Evolutionary conservation across 2,888 invertebrate species (phyloP).

Genomic region (Pseudoips prasinana): DNA sequence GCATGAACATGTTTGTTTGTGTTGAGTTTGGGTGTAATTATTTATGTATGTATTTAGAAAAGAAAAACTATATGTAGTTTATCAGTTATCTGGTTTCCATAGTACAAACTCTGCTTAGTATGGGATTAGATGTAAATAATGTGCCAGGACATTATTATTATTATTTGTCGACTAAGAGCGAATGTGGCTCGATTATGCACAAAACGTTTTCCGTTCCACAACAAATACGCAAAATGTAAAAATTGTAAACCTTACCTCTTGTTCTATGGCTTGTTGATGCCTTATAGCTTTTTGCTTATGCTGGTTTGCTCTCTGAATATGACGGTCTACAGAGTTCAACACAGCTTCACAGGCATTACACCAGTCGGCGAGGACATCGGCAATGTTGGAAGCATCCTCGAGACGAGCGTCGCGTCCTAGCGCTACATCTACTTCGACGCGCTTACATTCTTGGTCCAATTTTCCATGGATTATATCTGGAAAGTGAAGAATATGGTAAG

Average conservation of each 20-base stretch:
- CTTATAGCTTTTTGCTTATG: slow-evolving; percentile 91
- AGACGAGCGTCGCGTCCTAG: slow-evolving; percentile 95
- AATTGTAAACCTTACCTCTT: slow-evolving; percentile 86
- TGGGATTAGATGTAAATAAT: no score
- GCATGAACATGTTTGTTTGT: no score
- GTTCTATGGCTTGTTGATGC: slow-evolving; percentile 91
- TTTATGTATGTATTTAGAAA: no score
- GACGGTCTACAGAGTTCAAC: slow-evolving; percentile 92
- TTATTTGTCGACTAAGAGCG: no score
- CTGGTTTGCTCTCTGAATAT: slow-evolving; percentile 92
- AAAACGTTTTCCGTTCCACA: no score
- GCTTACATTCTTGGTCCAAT: slow-evolving; percentile 96
- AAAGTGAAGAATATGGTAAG: slow-evolving; percentile 19
- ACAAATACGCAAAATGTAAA: no score
- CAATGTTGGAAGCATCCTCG: slow-evolving; percentile 91
- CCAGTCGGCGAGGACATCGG: slow-evolving; percentile 93
- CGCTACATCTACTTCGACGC: slow-evolving; percentile 96
- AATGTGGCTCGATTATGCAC: no score
- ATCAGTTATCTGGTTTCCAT: no score
- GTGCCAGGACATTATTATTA: no score
- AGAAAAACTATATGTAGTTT: no score
- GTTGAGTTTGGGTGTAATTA: no score
- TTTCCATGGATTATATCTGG: slow-evolving; percentile 96
- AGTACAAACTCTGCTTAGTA: no score
- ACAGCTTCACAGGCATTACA: slow-evolving; percentile 94